Evolutionary conservation across 2,888 invertebrate genomes (phyloP), one percentile per base, ranked within the genome.

Genomic region (Psylliodes chrysocephalus): DNA sequence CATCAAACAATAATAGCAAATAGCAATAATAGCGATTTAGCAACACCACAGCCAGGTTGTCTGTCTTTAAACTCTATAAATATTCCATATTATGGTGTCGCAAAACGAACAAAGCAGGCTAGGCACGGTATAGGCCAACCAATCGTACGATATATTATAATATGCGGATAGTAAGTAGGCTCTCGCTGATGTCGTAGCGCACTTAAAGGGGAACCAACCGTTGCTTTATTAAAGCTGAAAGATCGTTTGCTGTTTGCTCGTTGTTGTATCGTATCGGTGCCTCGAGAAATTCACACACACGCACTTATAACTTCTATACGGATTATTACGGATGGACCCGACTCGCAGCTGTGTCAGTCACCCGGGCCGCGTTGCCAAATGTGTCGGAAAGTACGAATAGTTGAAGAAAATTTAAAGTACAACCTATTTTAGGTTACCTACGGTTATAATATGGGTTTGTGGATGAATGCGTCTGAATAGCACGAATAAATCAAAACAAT

Each of bases 331-430:
- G 55, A 65, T 47, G 42, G 54, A 61, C 40, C n/a, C 63, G 33
- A 67, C 63, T 55, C 64, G 64, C 70, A 71, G 75, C 71, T 76
- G 75, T 76, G 78, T 78, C 78, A 78, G 75, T 77, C 77, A 76
- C 77, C 77, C 75, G 76, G 72, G 67, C 74, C 74, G 75, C 72
- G 74, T 66, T 70, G 68, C 67, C 73, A 71, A 72, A 70, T 71
- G 70, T 65, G 67, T 66, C 68, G 2, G 2, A 35, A 35, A 7
- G 7, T 25, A 25, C 25, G 7, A 25, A 4, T 4, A 25, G 4
- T 25, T 25, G 25, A n/a, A 25, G 25, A 25, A 25, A 25, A 25
- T 7, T 25, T 25, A 25, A 25, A 25, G n/a, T n/a, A n/a, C n/a
- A n/a, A n/a, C n/a, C n/a, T n/a, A n/a, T n/a, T n/a, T n/a, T n/a